Percentiles rank a stretch among this genome's conserved stretches.
phyloP scores from a whole-genome alignment of 2,113 vertebrate species.

The Mungos mungo region DNA sequence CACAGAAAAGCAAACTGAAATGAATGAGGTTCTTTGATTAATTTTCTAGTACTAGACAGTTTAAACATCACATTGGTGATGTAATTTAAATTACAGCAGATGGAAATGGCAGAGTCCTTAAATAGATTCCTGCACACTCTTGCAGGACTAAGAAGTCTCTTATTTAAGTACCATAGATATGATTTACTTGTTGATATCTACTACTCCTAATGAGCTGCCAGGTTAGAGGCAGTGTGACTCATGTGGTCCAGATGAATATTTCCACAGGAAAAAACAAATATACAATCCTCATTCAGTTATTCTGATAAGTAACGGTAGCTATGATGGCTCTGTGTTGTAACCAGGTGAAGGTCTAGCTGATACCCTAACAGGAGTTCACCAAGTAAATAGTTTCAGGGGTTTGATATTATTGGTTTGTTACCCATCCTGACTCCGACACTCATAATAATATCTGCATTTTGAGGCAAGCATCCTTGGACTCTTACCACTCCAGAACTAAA shows the following conservation, averaged over 20 bases:
- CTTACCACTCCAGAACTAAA: not conserved
- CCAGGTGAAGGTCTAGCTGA: not conserved
- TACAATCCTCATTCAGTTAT: not conserved
- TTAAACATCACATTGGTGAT: slow-evolving; percentile 49
- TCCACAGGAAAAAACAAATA: not conserved
- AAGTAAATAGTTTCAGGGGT: not conserved
- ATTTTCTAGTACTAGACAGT: slow-evolving; percentile 52
- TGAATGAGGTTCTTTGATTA: slow-evolving; percentile 57
- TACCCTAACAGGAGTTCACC: not conserved
- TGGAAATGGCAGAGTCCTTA: slow-evolving; percentile 48
- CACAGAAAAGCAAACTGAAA: slow-evolving; percentile 47
- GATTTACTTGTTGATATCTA: not conserved
- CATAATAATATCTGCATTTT: not conserved
- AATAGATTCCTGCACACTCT: slow-evolving; percentile 36
- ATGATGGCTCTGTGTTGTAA: not conserved
- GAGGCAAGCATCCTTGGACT: not conserved
- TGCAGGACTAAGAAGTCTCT: not conserved
- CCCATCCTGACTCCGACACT: not conserved
- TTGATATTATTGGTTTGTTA: not conserved
- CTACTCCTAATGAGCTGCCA: not conserved
- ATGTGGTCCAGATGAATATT: not conserved
- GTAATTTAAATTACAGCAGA: slow-evolving; percentile 67
- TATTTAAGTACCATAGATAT: not conserved
- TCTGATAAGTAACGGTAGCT: not conserved
- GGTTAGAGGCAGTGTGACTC: not conserved